phyloP scores from a whole-genome alignment of 2,888 invertebrate genomes.

The Alloplasta piceator region DNA sequence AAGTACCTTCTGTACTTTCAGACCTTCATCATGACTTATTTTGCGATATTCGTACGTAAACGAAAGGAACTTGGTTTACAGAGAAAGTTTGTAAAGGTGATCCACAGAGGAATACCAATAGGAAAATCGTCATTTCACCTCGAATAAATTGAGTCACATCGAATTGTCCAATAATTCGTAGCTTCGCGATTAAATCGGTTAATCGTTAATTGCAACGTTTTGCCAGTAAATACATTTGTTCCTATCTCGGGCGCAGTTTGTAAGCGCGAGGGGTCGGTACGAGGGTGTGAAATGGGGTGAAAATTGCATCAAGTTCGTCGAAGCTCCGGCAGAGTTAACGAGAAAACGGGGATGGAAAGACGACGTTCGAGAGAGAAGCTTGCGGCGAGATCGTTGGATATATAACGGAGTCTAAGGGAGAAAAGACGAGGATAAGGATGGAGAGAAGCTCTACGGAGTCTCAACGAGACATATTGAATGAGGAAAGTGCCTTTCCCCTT shows the following conservation, averaged over 20 bases:
- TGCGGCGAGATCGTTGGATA: neutral
- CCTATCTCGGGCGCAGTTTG: no score
- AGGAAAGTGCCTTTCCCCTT: conserved; percentile 2
- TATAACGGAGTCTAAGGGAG: neutral
- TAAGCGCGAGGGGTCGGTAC: no score
- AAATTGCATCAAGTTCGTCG: conserved; percentile 41
- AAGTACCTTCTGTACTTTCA: no score
- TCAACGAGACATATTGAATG: conserved; percentile 49
- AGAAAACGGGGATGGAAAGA: conserved; percentile 11
- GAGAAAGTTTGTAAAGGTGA: no score
- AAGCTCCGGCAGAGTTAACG: conserved; percentile 12
- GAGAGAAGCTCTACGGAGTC: conserved; percentile 9
- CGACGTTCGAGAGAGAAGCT: neutral
- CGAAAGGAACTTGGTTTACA: no score
- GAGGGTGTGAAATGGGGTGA: neutral
- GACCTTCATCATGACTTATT: no score
- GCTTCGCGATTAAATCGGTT: neutral
- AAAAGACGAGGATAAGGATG: neutral
- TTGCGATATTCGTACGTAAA: no score
- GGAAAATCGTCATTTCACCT: no score
- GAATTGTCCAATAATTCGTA: no score
- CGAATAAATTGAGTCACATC: no score
- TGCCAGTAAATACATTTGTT: neutral
- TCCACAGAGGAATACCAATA: no score
- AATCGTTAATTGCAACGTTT: conserved; percentile 37